Base-by-base conservation (phyloP, 2,888 invertebrate species). In the Nemoura dubitans region DNA sequence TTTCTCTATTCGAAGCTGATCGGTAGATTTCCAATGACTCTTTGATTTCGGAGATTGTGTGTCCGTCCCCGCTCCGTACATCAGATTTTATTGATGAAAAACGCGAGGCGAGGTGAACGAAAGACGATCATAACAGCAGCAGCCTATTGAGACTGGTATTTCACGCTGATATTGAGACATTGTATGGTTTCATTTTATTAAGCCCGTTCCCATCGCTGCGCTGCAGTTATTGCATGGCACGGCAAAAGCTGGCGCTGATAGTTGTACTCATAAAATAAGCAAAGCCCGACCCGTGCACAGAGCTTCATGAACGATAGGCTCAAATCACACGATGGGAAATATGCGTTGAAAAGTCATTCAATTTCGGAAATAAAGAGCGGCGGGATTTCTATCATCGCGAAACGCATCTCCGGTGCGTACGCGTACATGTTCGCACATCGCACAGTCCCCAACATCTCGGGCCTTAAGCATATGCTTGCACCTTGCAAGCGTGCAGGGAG, bases 31-130 rank as follows among this genome's bases (percentile, higher is more conserved):
- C 26, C 36, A 83, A 42, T 83, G 83, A 83, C n/a, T 30, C 83
- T 83, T 83, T 83, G 83, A 83, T 83, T 83, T 42, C 42, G 14
- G 43, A 83, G 26, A 83, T 83, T 83, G 83, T 83, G 83, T 83
- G 59, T 59, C 59, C 59, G 21, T 59, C 59, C 59, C 3, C 21
- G 59, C 6, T 59, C 59, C 59, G 59, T 78, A 26, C 78, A 28
- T 78, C 7, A n/a, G 78, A 82, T 82, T 82, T 30, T 29, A 30
- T 82, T 36, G 30, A 78, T 78, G 28, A 78, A 78, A 26, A 78
- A 78, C 78, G 2, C 0, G 27, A 28, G 25, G 5, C 14, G 26
- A 59, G 27, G 78, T 78, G 28, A 28, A 28, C 29, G 78, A 78
- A 26, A 28, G 78, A 16, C 78, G 78, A 78, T 78, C 29, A 78